These are phyloP conservation scores for Falcunculus frontatus DNA, from an alignment of 2,113 vertebrate genomes.

Conservation along the genomic window DNA sequence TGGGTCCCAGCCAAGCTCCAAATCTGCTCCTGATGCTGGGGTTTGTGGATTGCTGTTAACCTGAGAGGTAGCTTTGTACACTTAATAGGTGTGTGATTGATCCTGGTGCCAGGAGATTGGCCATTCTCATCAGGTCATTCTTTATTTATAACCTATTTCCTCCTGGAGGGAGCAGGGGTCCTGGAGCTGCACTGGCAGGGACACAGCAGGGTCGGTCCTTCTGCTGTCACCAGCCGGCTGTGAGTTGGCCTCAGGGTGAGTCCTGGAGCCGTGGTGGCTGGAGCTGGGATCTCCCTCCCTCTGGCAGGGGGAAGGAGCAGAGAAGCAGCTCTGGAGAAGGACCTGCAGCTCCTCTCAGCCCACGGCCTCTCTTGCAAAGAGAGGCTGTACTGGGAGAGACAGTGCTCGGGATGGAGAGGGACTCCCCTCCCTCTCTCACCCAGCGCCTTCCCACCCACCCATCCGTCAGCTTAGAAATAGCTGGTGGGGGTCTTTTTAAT, in stretches of 20 bases:
- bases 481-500: not conserved
- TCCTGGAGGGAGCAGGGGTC: not conserved
- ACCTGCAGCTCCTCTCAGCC: not conserved
- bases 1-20: not conserved
- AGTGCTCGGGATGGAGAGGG: not conserved
- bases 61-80: constrained; percentile 2
- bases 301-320: rapidly evolving
- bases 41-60: constrained; percentile 7
- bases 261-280: rapidly evolving
- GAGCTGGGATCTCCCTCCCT: rapidly evolving
- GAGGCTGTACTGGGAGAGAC: not conserved
- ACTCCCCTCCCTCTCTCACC: not conserved
- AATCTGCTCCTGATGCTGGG: not conserved
- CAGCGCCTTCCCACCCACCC: not conserved
- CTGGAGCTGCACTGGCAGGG: rapidly evolving
- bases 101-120: not conserved
- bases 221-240: not conserved
- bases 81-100: constrained; percentile 29
- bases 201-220: not conserved
- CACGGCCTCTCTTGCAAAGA: rapidly evolving
- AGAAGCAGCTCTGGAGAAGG: not conserved
- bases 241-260: not conserved
- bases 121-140: not conserved
- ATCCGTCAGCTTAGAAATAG: not conserved
- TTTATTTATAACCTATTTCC: constrained; percentile 36